Conservation (phyloP, 2,888 invertebrate genomes). For the Caenorhabditis wallacei region DNA sequence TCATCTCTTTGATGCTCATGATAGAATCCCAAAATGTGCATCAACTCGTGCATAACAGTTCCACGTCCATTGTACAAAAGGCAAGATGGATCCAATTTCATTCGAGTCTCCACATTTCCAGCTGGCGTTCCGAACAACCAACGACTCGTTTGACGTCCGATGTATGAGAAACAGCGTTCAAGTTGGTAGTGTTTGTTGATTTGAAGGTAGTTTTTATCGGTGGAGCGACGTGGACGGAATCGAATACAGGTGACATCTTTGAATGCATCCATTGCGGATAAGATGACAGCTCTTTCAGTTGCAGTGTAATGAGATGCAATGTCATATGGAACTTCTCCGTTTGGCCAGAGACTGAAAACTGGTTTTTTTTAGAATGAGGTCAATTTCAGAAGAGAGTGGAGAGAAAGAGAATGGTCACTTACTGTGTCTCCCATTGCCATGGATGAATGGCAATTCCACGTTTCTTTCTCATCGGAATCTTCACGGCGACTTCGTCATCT, state of each 20-base stretch:
- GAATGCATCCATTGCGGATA: slow-evolving; percentile 72
- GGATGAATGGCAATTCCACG: slow-evolving; percentile 70
- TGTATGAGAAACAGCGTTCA: slow-evolving; percentile 72
- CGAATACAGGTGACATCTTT: slow-evolving; percentile 68
- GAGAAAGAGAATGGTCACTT: slow-evolving; percentile 23
- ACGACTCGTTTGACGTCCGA: slow-evolving; percentile 67
- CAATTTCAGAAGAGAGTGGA: slow-evolving; percentile 9
- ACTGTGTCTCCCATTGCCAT: slow-evolving; percentile 69
- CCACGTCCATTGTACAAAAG: slow-evolving; percentile 69
- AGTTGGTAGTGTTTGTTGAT: slow-evolving; percentile 72
- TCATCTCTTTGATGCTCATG: slow-evolving; percentile 74
- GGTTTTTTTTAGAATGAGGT: neutral
- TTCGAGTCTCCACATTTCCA: slow-evolving; percentile 71
- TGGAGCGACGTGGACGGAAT: slow-evolving; percentile 66
- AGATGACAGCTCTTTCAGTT: slow-evolving; percentile 59
- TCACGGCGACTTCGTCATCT: slow-evolving; percentile 56
- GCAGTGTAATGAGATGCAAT: slow-evolving; percentile 70
- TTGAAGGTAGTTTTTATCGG: slow-evolving; percentile 67
- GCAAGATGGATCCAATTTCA: slow-evolving; percentile 72
- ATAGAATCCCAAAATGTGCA: slow-evolving; percentile 75
- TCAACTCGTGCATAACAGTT: slow-evolving; percentile 73
- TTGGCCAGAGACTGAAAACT: slow-evolving; percentile 71
- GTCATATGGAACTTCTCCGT: slow-evolving; percentile 69
- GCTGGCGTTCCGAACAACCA: slow-evolving; percentile 67
- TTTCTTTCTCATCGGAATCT: slow-evolving; percentile 57